These are phyloP conservation scores for Archegozetes longisetosus DNA, from an alignment of 1,140 invertebrate species.

Conservation along the genomic window DNA sequence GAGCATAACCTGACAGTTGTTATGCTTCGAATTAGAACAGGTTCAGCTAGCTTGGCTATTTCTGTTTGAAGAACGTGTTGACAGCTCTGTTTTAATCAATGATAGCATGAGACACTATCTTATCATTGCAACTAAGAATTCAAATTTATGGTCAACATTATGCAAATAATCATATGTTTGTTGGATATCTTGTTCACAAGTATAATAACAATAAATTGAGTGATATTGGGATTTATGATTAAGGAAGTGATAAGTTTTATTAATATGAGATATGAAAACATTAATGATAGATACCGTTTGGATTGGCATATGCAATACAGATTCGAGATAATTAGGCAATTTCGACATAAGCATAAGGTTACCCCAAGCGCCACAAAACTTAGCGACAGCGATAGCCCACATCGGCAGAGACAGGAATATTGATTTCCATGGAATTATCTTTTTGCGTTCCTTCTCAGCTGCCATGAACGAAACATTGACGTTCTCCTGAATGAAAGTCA, in stretches of 20 bases:
- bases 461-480: constrained; percentile 9
- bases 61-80: too few relatives aligned
- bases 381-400: constrained; percentile 80
- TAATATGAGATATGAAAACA: neutral
- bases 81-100: too few relatives aligned
- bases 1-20: too few relatives aligned
- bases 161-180: too few relatives aligned
- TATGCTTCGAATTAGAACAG: too few relatives aligned
- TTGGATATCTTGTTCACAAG: too few relatives aligned
- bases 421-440: constrained; percentile 53
- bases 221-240: too few relatives aligned
- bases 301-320: constrained; percentile 51
- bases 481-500: constrained; percentile 15
- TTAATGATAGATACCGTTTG: constrained; percentile 25
- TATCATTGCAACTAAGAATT: too few relatives aligned
- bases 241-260: neutral
- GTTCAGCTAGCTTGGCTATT: too few relatives aligned
- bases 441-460: constrained; percentile 14
- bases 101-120: too few relatives aligned
- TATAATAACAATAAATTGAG: too few relatives aligned
- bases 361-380: constrained; percentile 78
- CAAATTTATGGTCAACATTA: too few relatives aligned
- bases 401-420: constrained; percentile 65
- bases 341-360: constrained; percentile 88
- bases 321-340: constrained; percentile 37